Conservation (phyloP, 1,140 invertebrate genomes). For the Penaeus vannamei region DNA sequence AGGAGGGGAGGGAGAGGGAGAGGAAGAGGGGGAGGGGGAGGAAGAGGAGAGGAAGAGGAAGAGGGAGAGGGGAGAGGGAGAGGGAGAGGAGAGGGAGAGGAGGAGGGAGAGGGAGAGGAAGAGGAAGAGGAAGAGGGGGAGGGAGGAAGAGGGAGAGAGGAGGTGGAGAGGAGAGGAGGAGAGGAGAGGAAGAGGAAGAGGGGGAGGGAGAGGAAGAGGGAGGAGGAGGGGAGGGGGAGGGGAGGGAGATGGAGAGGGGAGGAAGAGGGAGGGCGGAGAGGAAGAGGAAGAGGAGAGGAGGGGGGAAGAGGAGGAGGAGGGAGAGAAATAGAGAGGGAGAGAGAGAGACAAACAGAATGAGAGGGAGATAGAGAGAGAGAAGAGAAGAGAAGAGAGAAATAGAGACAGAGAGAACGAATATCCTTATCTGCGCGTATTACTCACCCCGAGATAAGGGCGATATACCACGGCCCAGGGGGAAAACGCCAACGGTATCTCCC, state of each 20-base stretch:
- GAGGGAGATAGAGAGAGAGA: neutral
- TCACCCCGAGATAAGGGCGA: no score
- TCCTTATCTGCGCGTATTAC: no score
- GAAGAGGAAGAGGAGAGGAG: neutral
- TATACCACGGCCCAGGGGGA: no score
- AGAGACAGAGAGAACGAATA: neutral
- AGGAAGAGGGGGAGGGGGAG: no score
- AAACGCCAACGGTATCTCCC: no score
- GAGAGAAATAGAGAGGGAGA: neutral
- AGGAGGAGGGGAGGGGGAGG: neutral
- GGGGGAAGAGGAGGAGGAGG: neutral
- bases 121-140: no score
- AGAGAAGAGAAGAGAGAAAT: neutral
- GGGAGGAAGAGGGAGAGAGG: neutral
- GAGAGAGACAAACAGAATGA: neutral
- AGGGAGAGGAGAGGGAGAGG: no score
- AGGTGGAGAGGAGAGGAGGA: neutral
- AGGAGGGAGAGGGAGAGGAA: no score
- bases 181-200: neutral
- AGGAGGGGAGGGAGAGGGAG: no score
- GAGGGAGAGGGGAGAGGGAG: no score
- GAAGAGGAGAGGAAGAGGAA: no score
- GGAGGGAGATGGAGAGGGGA: neutral
- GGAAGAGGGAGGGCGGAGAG: neutral
- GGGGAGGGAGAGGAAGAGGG: neutral